Evolutionary conservation across 2,113 vertebrate species (phyloP).

Genomic region (Castor canadensis): DNA sequence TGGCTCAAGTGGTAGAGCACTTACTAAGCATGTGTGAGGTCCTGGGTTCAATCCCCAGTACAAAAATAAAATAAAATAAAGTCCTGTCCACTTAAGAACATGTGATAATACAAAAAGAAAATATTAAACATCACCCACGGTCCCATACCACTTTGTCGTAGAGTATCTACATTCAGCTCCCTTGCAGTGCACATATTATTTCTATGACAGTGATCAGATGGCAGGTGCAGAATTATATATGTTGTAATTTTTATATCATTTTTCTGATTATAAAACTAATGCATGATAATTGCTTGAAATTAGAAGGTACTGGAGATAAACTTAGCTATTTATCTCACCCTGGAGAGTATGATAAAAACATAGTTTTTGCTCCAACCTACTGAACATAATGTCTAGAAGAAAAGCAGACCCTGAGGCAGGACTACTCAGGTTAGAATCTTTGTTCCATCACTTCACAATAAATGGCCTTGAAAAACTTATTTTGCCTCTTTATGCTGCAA

Average conservation of each 20-base stretch:
- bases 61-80: too few species aligned
- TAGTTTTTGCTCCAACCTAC: not conserved
- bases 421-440: not conserved
- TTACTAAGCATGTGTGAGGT: too few species aligned
- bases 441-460: not conserved
- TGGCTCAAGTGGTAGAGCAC: too few species aligned
- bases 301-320: not conserved
- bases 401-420: not conserved
- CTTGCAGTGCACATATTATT: not conserved
- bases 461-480: slow-evolving; percentile 2
- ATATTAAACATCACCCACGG: not conserved
- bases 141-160: not conserved
- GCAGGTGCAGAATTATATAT: not conserved
- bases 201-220: not conserved
- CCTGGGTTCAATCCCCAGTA: too few species aligned
- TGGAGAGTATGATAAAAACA: slow-evolving; percentile 23
- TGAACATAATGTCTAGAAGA: slow-evolving; percentile 33
- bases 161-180: not conserved
- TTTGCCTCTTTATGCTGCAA: not conserved
- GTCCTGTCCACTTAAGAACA: not conserved
- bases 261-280: not conserved
- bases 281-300: not conserved
- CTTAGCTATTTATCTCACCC: not conserved
- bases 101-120: not conserved
- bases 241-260: not conserved